Base-by-base conservation (phyloP, 2,888 invertebrate genomes). In the Pheosia tremula region DNA sequence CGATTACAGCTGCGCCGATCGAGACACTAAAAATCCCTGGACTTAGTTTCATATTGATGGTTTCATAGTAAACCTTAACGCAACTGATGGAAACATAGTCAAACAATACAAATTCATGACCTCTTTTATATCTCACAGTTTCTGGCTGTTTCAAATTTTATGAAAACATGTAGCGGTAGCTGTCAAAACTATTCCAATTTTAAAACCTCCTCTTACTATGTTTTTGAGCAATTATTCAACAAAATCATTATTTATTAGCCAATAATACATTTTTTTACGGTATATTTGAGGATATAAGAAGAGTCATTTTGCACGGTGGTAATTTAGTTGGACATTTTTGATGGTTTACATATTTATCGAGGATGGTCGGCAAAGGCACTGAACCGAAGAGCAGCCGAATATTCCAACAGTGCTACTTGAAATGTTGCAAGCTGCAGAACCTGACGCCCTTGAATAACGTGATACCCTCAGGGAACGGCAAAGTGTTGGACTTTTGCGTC, bases 401-500 rank as follows among this genome's bases (percentile, higher is more conserved):
- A 66, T 94, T 93, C 79, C 90, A 92, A 56, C 93, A 93, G 79
- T 93, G 93, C 67, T 94, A 94, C 72, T 75, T 91, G 66, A 93
- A 91, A 82, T 94, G 93, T 78, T 94, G 94, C 81, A 94, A 93
- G 81, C 77, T 93, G 62, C 93, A 94, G 79, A 93, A 94, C 69
- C 69, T 94, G 60, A 89, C 90, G 43, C 91, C 94, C 3, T 63
- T 94, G 50, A 88, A 79, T 64, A 85, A 78, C 72, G 88, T 92
- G n/a, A 74, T 91, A 45, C 90, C 93, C 0, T 83, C 88, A n/a
- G 86, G 87, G 54, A 92, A 92, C 61, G 94, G 93, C 24, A 92
- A 95, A 57, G 85, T 91, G 52, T 77, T 96, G 66, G 97, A 97
- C 72, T 96, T 97, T 75, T 95, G 95, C 69, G 96, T 96, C 58